Evolutionary conservation across 2,797 vertebrate species (phyloP).

Genomic region (Enteromius viviparus): DNA sequence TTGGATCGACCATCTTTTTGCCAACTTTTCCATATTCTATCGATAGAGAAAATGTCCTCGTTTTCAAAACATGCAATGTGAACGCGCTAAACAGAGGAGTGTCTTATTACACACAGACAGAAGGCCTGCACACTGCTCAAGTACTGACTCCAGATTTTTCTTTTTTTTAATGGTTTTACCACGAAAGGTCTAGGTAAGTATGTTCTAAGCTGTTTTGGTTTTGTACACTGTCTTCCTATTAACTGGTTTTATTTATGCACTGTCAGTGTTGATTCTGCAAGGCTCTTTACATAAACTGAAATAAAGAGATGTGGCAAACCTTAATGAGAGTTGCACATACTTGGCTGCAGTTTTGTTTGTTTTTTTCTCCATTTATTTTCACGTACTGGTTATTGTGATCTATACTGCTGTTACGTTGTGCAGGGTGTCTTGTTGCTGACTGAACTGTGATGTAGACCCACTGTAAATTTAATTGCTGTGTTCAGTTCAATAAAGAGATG

Average conservation of each 20-base stretch:
- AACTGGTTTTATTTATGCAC: slow-evolving; percentile 72
- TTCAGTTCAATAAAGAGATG: slow-evolving; percentile 30
- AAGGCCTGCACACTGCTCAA: slow-evolving; percentile 59
- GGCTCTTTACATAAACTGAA: slow-evolving; percentile 65
- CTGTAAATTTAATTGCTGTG: slow-evolving; percentile 24
- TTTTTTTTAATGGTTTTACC: slow-evolving; percentile 71
- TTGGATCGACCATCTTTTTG: slow-evolving; percentile 58
- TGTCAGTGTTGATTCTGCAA: slow-evolving; percentile 68
- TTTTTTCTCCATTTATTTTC: background rate
- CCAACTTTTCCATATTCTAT: slow-evolving; percentile 64
- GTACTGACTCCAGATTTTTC: slow-evolving; percentile 51
- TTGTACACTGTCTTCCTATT: slow-evolving; percentile 69
- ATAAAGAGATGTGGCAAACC: slow-evolving; percentile 72
- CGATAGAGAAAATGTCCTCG: slow-evolving; percentile 58
- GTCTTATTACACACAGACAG: slow-evolving; percentile 25
- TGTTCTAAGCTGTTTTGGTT: slow-evolving; percentile 77
- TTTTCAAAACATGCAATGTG: slow-evolving; percentile 23
- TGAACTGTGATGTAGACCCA: slow-evolving; percentile 24
- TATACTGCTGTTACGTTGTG: slow-evolving; percentile 11
- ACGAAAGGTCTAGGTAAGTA: slow-evolving; percentile 81
- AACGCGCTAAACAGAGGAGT: slow-evolving; percentile 36
- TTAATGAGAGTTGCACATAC: slow-evolving; percentile 17
- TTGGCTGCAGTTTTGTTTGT: background rate
- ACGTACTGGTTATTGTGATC: slow-evolving; percentile 3
- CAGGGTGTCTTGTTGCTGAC: background rate